phyloP scores from a whole-genome alignment of 2,797 vertebrate species.

The Micrastur ruficollis region DNA sequence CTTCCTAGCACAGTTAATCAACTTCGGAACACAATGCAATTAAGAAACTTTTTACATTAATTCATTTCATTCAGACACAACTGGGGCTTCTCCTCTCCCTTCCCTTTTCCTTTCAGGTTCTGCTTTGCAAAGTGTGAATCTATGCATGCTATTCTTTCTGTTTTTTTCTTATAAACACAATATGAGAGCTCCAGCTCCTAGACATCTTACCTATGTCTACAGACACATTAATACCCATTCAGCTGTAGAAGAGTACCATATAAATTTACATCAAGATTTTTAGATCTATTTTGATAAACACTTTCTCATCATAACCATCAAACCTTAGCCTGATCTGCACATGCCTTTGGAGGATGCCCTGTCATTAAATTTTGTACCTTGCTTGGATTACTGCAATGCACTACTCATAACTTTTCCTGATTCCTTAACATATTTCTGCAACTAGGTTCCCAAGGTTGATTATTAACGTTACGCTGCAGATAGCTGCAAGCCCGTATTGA shows the following conservation, averaged over 20 bases:
- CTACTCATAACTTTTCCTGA: not conserved
- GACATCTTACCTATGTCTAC: not conserved
- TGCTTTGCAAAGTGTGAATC: not conserved
- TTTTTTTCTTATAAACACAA: not conserved
- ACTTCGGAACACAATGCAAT: not conserved
- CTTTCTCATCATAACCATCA: not conserved
- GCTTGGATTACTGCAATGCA: not conserved
- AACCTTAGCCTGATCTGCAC: not conserved
- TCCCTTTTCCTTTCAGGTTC: not conserved
- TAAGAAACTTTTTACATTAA: not conserved
- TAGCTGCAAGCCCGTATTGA: not conserved
- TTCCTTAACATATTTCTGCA: not conserved
- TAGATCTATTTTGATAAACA: not conserved
- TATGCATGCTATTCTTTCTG: not conserved
- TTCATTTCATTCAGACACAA: not conserved
- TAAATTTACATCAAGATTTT: not conserved
- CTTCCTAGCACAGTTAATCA: not conserved
- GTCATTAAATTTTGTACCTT: not conserved
- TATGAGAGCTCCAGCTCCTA: not conserved
- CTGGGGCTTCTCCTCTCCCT: not conserved
- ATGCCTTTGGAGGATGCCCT: not conserved
- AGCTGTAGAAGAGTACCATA: not conserved
- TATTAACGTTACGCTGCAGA: not conserved
- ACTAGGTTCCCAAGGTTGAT: not conserved
- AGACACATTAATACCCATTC: not conserved